Base-by-base conservation (phyloP, 2,113 vertebrate species). In the Marmota flaviventris region DNA sequence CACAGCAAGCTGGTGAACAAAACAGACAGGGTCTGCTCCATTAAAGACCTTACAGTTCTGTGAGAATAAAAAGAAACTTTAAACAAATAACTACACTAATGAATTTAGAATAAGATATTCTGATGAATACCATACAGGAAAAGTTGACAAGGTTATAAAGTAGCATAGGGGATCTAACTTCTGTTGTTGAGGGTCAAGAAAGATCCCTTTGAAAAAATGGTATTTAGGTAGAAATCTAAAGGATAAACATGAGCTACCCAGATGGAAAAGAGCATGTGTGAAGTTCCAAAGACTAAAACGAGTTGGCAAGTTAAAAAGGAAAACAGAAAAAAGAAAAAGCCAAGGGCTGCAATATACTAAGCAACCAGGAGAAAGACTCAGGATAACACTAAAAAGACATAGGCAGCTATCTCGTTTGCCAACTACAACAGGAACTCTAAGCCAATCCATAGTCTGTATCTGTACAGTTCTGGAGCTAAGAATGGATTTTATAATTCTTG, bases 11-110 rank as follows among this genome's bases (percentile, higher is more conserved):
- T 90, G 56, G 25, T 61, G 45, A 73, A 73, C 51, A 95, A 56
- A 85, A 90, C 17, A 92, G 20, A 78, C 13, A 79, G 1, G 8
- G 22, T 79, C 63, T 93, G 13, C 58, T 90, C 45, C 67, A 85
- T 12, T 89, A 89, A 89, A 93, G 61, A 95, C 85, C 16, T 56
- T 42, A 72, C 0, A 78, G 53, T 86, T 92, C 86, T 92, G 70
- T 87, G 20, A 92, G 18, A 93, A 89, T 91, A 72, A 91, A 96
- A 93, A 95, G 25, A 84, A 91, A 86, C 5, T 22, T 88, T 63
- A 91, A 87, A 79, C 32, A 94, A 89, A 84, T 8, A 93, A 34
- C 20, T 42, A 53, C 11, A 77, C 45, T 85, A 84, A 53, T 4
- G 73, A 51, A 69, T 76, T 81, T 81, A 79, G 7, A 91, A 56